Base-by-base conservation (phyloP, 2,113 vertebrate species). In the Tragelaphus strepsiceros region DNA sequence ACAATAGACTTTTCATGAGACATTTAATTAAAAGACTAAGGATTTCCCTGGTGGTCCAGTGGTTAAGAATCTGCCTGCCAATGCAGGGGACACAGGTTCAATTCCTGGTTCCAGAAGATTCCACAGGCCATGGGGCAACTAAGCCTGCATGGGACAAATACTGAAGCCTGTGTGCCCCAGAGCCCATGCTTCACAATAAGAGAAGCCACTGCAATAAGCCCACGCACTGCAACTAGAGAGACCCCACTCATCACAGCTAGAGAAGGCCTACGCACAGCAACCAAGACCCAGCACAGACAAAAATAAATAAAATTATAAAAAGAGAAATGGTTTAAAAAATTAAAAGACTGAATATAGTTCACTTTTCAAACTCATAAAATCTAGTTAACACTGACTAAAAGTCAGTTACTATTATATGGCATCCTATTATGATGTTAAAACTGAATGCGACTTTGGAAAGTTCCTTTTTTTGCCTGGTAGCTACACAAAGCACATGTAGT, bases 1-100 rank as follows among this genome's bases (percentile, higher is more conserved):
- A 43, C 67, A 91, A 13, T 92, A 88, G 84, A 24, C n/a, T 78
- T 95, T 83, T 62, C 49, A n/a, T 39, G 49, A 88, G 86, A 74
- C 14, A 46, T 86, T 53, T 43, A 86, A 82, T n/a, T n/a, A 71
- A 71, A 80, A 78, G 49, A 54, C 32, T 51, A 35, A 96, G 39
- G 71, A 77, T 26, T 43, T 15, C 39, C 22, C 71, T 43, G 39
- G 22, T 43, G 39, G 71, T 77, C 71, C 39, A 77, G 71, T 77
- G 39, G 71, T 77, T 43, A 43, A 77, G 71, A 77, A 77, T 43
- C 39, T 15, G 35, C 39, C 39, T 26, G 22, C 12, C 39, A 77
- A 7, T 7, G 71, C 71, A 77, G 39, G 39, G 22, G 35, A 77
- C 71, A 43, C 12, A 26, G 71, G 12, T 77, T 77, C 22, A 13